Evolutionary conservation across 1,140 invertebrate species (phyloP).

Genomic region (Holcopasites calliopsidis): DNA sequence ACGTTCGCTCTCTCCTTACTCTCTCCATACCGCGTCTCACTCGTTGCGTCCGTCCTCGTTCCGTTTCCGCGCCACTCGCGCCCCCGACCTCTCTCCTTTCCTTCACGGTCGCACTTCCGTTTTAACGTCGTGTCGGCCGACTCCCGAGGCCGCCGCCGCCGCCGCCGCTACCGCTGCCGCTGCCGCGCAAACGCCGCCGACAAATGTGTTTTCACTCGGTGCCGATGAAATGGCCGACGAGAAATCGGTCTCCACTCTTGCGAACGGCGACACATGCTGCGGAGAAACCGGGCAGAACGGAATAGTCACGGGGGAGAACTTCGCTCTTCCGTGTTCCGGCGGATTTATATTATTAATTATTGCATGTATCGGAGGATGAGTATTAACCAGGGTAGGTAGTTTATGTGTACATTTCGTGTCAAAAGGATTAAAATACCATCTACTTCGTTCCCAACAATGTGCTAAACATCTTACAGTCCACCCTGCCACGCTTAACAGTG

Average conservation of each 20-base stretch:
- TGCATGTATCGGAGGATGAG: too few species aligned
- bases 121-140: slow-evolving; percentile 67
- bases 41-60: slow-evolving; percentile 16
- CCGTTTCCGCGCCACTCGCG: not conserved
- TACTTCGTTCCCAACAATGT: too few species aligned
- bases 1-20: slow-evolving; percentile 55
- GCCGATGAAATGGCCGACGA: slow-evolving; percentile 73
- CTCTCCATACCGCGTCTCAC: slow-evolving; percentile 20
- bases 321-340: too few species aligned
- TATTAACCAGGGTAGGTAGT: too few species aligned
- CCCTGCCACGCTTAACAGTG: too few species aligned
- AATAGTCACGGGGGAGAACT: too few species aligned
- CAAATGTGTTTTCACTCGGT: slow-evolving; percentile 61
- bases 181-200: slow-evolving; percentile 67
- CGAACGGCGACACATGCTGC: not conserved
- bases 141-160: slow-evolving; percentile 48
- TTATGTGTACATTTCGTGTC: too few species aligned
- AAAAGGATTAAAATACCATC: too few species aligned
- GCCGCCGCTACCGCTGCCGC: too few species aligned
- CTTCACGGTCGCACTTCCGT: slow-evolving; percentile 53
- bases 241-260: slow-evolving; percentile 59
- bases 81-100: not conserved
- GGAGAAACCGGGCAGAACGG: too few species aligned
- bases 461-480: too few species aligned
- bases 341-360: too few species aligned